Conservation (phyloP, 2,797 vertebrate genomes). For the Crenuchus spilurus region DNA sequence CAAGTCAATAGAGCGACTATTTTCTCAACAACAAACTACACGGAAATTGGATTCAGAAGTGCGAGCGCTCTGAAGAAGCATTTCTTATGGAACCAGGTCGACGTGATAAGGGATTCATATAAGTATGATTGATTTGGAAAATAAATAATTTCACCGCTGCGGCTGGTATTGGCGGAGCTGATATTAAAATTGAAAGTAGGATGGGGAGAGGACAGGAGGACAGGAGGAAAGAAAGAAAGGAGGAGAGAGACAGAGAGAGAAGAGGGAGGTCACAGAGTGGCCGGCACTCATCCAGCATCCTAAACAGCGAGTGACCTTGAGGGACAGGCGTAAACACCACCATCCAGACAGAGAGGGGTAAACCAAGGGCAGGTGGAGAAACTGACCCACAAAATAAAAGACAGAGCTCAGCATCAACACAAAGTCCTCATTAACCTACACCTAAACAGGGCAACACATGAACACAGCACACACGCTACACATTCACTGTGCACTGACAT, state of each 20-base stretch:
- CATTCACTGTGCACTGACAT: too few species aligned
- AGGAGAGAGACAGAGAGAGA: conserved; percentile 2
- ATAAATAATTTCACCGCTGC: conserved; percentile 69
- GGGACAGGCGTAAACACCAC: conserved; percentile 49
- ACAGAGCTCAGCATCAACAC: not conserved
- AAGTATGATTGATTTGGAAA: conserved; percentile 74
- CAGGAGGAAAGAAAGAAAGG: conserved; percentile 38
- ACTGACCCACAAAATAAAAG: not conserved
- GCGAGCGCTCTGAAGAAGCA: conserved; percentile 46
- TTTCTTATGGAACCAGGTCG: conserved; percentile 70
- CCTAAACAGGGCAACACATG: too few species aligned
- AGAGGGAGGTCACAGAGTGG: conserved; percentile 40
- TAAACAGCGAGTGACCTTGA: conserved; percentile 61
- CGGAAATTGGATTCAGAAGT: conserved; percentile 50
- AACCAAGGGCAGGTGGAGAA: conserved; percentile 54
- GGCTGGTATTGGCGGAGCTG: conserved; percentile 62
- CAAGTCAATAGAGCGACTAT: conserved; percentile 25
- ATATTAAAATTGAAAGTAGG: conserved; percentile 63
- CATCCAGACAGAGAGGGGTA: conserved; percentile 46
- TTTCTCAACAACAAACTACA: conserved; percentile 46
- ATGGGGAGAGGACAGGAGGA: conserved; percentile 48
- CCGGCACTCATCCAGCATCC: conserved; percentile 44
- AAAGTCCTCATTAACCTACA: conserved; percentile 7
- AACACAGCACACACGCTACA: too few species aligned
- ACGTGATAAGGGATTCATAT: conserved; percentile 69